Conservation (phyloP, 1,140 invertebrate species). For the Polypedilum vanderplanki region DNA sequence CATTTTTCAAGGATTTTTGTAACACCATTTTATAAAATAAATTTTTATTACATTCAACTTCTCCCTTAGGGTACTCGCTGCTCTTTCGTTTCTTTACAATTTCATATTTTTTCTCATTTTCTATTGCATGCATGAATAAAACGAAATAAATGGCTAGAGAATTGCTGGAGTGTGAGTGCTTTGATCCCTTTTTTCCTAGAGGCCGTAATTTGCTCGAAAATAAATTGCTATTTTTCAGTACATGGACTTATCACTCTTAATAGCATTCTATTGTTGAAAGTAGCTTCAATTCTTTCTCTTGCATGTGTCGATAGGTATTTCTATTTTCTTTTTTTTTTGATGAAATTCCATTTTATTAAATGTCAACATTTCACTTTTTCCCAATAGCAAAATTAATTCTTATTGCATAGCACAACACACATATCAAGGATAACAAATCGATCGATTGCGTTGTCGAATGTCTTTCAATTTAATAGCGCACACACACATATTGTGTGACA, state of each 20-base stretch:
- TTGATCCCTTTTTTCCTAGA: constrained; percentile 1
- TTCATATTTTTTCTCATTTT: background rate
- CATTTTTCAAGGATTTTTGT: background rate
- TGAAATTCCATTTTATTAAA: background rate
- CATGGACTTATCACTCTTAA: background rate
- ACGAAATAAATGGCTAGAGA: background rate
- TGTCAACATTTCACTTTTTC: background rate
- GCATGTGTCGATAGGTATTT: no score
- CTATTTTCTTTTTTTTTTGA: no score
- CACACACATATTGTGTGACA: background rate
- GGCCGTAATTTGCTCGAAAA: constrained; percentile 6
- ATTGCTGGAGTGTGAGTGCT: background rate
- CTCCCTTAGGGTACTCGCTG: background rate
- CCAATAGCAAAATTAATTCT: background rate
- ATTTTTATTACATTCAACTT: no score
- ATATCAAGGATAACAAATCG: background rate
- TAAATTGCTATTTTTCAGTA: constrained; percentile 18
- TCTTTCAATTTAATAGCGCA: background rate
- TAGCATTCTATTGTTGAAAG: background rate
- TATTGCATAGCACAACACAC: background rate
- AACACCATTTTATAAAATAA: background rate
- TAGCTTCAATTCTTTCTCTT: no score
- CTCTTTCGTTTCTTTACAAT: no score
- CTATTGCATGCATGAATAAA: constrained; percentile 4
- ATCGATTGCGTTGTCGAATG: background rate